Percentiles rank a stretch among this genome's conserved stretches.
Conservation (phyloP, 2,113 vertebrate genomes). For the Meleagris gallopavo region DNA sequence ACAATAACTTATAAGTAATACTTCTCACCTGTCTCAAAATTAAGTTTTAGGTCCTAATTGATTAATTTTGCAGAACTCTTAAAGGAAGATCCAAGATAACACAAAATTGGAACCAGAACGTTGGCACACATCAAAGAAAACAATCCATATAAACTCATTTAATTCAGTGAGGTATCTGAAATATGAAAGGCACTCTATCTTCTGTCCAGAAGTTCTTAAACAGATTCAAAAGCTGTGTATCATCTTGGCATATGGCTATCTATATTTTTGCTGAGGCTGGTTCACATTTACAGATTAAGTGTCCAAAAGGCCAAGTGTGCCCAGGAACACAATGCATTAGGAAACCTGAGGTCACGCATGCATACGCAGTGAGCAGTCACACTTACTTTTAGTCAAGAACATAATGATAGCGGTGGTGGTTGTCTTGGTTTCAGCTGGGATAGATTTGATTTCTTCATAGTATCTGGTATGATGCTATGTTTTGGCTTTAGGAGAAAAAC, state of each 20-base stretch:
- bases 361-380: neutral
- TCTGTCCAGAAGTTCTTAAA: neutral
- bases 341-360: neutral
- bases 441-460: too few species aligned
- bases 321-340: neutral
- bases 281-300: neutral
- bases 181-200: neutral
- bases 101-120: neutral
- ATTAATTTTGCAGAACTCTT: neutral
- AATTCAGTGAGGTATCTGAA: neutral
- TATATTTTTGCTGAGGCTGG: neutral
- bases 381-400: neutral
- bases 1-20: neutral
- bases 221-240: neutral
- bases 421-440: too few species aligned
- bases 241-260: neutral
- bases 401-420: neutral
- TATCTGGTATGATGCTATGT: too few species aligned
- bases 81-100: neutral
- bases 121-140: neutral
- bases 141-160: neutral
- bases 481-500: too few species aligned
- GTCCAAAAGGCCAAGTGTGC: accelerated
- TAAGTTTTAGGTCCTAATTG: neutral
- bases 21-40: neutral